Evolutionary conservation across 92 coral and sea anemone species (phyloP), one percentile per base, ranked within the genome.

Genomic region (Palythoa caribaeorum): DNA sequence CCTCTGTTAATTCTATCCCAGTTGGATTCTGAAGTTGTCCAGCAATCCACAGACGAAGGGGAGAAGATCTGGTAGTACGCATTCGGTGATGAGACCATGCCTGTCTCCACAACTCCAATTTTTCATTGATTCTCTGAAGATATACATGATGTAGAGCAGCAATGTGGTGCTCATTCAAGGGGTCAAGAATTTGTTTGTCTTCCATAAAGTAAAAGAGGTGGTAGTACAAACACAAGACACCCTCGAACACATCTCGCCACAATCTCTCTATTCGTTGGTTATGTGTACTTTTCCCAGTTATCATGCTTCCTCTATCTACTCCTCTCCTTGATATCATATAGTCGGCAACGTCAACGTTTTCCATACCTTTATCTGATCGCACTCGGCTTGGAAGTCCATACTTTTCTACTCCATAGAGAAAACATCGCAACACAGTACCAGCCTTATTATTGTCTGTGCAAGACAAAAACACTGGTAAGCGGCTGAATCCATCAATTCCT

Each of bases 71-170:
- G 36, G 94, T 89, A 9, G 94, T 92, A 77, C 89, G 89, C 96
- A 94, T 94, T 83, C 96, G 84, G 85, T 91, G 96, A 80, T 89
- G 85, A 21, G 96, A 83, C 96, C 96, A 94, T 48, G 96, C 94
- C n/a, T 73, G 62, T 50, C 76, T 86, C 94, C 96, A 91, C 77
- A 92, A 71, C 73, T 87, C 76, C 62, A 94, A 55, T 89, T 92
- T 91, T 51, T 87, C 88, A 76, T 89, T 86, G 65, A 93, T 88
- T 66, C 72, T 84, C 53, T 90, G 92, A 47, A 93, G 72, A 81
- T 86, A 92, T 37, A 94, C 88, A 85, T 87, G 84, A 77, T 92
- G 96, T 19, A 92, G 91, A 17, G 96, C 93, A 73, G 87, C 90
- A 40, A 91, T 84, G 83, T 89, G 94, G 40, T 83, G 77, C 70